These are phyloP conservation scores for Clavelina lepadiformis DNA, from an alignment of 23 tunicate genomes.

Conservation along the genomic window DNA sequence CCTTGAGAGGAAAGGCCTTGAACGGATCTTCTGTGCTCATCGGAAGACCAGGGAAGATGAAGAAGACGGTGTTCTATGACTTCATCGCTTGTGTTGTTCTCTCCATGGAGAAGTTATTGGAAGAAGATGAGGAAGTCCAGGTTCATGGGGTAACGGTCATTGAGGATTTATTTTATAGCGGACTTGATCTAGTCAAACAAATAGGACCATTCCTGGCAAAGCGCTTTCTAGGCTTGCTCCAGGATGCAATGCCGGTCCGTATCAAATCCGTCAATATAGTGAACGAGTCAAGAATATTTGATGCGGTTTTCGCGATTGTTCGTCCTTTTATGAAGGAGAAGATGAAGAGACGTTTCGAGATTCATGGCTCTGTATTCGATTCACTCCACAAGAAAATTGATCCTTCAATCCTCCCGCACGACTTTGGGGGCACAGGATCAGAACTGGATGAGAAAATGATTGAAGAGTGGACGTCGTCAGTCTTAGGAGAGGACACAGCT, in stretches of 20 bases:
- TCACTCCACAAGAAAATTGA: conserved; percentile 39
- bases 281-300: conserved; percentile 69
- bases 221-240: conserved; percentile 42
- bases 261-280: conserved; percentile 56
- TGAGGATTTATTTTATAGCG: conserved; percentile 44
- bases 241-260: conserved; percentile 73
- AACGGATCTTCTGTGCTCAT: conserved; percentile 61
- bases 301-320: conserved; percentile 46
- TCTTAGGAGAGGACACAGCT: conserved; percentile 7
- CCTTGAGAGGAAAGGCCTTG: conserved; percentile 34
- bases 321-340: conserved; percentile 81
- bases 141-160: conserved; percentile 77
- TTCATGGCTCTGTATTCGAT: conserved; percentile 42
- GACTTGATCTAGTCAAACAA: conserved; percentile 48
- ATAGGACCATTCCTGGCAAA: conserved; percentile 64
- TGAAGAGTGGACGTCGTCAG: conserved; percentile 13
- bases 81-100: conserved; percentile 36
- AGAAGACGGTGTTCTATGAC: conserved; percentile 28
- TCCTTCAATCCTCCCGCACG: conserved; percentile 23
- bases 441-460: conserved; percentile 22
- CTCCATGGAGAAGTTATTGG: conserved; percentile 31
- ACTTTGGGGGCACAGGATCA: conserved; percentile 34
- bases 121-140: conserved; percentile 61
- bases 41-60: conserved; percentile 51
- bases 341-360: conserved; percentile 38